Conservation (phyloP, 2,888 invertebrate species). For the Augiades crinisus region DNA sequence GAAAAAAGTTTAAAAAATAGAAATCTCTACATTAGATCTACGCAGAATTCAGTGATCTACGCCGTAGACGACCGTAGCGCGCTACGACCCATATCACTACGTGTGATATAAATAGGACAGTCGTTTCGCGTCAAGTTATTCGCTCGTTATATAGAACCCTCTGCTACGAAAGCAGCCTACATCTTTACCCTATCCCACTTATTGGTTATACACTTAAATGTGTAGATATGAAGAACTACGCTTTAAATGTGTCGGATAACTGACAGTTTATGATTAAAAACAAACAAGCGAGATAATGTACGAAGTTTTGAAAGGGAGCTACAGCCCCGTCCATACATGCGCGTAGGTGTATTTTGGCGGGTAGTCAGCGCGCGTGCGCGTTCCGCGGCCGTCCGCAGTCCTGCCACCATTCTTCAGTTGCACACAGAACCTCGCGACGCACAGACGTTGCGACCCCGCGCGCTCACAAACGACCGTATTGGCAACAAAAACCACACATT, state of each 20-base stretch:
- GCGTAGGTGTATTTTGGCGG: conserved; percentile 80
- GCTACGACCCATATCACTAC: conserved; percentile 37
- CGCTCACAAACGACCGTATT: conserved; percentile 49
- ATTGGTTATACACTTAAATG: not conserved
- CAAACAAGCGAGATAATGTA: conserved; percentile 43
- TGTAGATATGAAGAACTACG: not conserved
- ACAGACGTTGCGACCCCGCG: conserved; percentile 43
- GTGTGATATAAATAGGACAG: conserved; percentile 36
- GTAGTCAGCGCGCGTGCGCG: conserved; percentile 67
- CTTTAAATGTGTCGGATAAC: not conserved
- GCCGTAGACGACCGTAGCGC: conserved; percentile 49
- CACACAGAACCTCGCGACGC: conserved; percentile 52
- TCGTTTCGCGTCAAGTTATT: conserved; percentile 24
- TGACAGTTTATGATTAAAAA: conserved; percentile 30
- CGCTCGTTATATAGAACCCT: conserved; percentile 25
- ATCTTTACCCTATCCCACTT: not conserved
- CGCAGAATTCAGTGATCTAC: conserved; percentile 38
- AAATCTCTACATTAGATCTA: conserved; percentile 14
- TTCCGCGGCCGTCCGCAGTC: conserved; percentile 70
- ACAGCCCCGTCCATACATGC: conserved; percentile 66
- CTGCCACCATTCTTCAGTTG: conserved; percentile 78
- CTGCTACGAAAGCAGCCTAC: not conserved
- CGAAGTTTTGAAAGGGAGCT: conserved; percentile 61
- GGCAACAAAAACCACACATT: conserved; percentile 56
- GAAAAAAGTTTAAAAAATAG: no score